Conservation (phyloP, 2,888 invertebrate genomes). For the Orthonevra nobilis region DNA sequence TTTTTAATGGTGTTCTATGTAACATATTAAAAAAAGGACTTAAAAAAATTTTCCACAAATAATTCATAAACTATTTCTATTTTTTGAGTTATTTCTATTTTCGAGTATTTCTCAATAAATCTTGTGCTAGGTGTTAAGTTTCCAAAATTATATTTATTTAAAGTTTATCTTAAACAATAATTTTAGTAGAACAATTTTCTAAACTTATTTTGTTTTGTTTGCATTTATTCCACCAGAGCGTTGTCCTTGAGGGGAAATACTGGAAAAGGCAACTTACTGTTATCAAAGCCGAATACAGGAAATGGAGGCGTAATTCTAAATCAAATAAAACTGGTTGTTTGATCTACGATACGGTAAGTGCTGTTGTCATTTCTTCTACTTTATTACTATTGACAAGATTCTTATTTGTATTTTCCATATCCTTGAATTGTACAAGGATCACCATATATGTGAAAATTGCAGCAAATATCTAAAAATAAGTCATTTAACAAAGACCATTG, state of each 20-base stretch:
- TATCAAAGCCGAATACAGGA: constrained; percentile 99
- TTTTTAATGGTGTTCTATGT: no score
- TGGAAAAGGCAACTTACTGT: constrained; percentile 99
- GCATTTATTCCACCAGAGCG: constrained; percentile 85
- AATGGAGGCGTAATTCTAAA: constrained; percentile 90
- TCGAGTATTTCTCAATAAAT: no score
- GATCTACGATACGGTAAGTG: constrained; percentile 86
- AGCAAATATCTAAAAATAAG: constrained; percentile 75
- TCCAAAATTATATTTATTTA: background rate
- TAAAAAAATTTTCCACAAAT: no score
- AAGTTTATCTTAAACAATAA: background rate
- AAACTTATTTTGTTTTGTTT: background rate
- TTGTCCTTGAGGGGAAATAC: constrained; percentile 99
- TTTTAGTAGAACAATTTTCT: background rate
- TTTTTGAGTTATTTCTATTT: no score
- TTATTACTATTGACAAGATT: background rate
- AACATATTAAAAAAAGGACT: no score
- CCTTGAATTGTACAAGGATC: constrained; percentile 77
- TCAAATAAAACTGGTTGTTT: constrained; percentile 89
- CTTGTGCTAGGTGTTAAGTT: no score
- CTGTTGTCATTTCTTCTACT: background rate
- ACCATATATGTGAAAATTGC: constrained; percentile 77
- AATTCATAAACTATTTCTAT: no score
- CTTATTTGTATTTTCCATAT: constrained; percentile 76
- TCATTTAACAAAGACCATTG: no score